Conservation (phyloP, 2,113 vertebrate genomes). For the Oryzias curvinotus region DNA sequence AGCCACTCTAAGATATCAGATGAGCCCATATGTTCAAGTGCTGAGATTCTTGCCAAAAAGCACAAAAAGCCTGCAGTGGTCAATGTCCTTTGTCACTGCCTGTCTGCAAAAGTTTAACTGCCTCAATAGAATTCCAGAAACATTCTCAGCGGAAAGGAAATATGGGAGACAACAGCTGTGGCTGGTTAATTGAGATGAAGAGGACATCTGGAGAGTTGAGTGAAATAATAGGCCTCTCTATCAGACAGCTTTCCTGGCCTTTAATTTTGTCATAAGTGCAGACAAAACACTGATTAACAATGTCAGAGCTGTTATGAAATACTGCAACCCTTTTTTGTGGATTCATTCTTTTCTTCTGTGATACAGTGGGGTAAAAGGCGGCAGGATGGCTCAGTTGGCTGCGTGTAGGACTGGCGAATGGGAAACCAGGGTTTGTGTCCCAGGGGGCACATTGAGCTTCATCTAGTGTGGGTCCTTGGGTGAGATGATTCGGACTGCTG, state of each 20-base stretch:
- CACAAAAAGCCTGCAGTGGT: neutral
- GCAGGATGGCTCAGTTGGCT: too few relatives aligned
- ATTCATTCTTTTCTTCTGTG: too few relatives aligned
- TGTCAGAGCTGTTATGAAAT: constrained; percentile 14
- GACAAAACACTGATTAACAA: constrained; percentile 13
- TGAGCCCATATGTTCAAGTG: neutral
- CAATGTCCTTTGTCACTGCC: constrained; percentile 5
- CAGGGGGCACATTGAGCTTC: too few relatives aligned
- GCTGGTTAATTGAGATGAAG: constrained; percentile 1
- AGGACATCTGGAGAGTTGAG: constrained; percentile 10
- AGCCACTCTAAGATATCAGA: neutral
- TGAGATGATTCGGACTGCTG: too few relatives aligned
- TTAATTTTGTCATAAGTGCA: constrained; percentile 15
- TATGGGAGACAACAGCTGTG: neutral
- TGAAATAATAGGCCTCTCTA: constrained; percentile 16
- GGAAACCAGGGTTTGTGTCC: too few relatives aligned
- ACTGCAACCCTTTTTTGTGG: neutral
- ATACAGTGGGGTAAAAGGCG: too few relatives aligned
- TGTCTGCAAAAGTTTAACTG: neutral
- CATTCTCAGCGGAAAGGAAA: constrained; percentile 2
- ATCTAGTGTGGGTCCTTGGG: too few relatives aligned
- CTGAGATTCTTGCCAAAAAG: constrained; percentile 3
- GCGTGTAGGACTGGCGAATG: too few relatives aligned
- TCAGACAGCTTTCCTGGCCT: constrained; percentile 12
- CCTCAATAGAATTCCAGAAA: neutral